A percentile compares a stretch with the other conserved stretches of the same genome.
phyloP scores from a whole-genome alignment of 2,888 invertebrate species.

The Polia nebulosa region DNA sequence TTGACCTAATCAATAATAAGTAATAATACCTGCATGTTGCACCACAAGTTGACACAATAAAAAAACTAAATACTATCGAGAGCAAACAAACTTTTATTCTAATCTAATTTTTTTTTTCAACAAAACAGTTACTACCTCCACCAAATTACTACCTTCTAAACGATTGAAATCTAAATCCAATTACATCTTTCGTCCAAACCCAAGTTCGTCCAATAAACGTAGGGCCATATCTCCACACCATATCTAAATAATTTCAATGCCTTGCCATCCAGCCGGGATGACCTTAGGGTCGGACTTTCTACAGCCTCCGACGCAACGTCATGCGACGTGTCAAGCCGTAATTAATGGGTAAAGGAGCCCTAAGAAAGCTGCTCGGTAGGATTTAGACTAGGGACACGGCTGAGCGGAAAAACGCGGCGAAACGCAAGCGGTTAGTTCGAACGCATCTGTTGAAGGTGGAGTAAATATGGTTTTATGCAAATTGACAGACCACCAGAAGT shows the following conservation, averaged over 20 bases:
- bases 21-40: not conserved
- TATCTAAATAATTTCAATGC: slow-evolving; percentile 68
- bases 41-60: not conserved
- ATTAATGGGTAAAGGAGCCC: slow-evolving; percentile 75
- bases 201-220: slow-evolving; percentile 57
- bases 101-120: slow-evolving; percentile 1
- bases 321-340: slow-evolving; percentile 79
- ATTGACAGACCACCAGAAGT: too few relatives aligned
- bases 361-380: slow-evolving; percentile 69
- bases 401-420: slow-evolving; percentile 12
- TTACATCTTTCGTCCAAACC: slow-evolving; percentile 56
- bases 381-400: slow-evolving; percentile 36
- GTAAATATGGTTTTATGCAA: too few relatives aligned
- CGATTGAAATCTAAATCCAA: slow-evolving; percentile 64
- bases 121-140: slow-evolving; percentile 24
- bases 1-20: not conserved
- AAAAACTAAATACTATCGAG: not conserved
- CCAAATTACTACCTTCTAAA: slow-evolving; percentile 38
- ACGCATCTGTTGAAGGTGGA: not conserved
- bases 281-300: slow-evolving; percentile 85
- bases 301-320: slow-evolving; percentile 76
- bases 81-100: not conserved
- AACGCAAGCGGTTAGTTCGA: too few relatives aligned
- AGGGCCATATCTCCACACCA: slow-evolving; percentile 59
- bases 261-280: slow-evolving; percentile 69